phyloP scores from a whole-genome alignment of 2,113 vertebrate genomes.

The Aegotheles bennettii region DNA sequence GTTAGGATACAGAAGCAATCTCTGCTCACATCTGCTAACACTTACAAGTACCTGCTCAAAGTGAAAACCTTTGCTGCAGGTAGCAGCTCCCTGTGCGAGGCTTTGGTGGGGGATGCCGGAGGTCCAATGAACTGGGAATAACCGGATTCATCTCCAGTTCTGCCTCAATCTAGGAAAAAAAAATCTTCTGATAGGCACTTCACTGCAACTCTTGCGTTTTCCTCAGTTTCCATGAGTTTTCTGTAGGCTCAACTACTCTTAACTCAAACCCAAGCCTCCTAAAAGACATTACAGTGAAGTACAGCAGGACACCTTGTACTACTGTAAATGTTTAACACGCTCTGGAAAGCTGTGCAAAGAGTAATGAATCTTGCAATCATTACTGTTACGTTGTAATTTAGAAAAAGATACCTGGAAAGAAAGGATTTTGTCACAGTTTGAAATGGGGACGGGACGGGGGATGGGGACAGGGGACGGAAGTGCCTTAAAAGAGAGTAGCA shows the following conservation, averaged over 20 bases:
- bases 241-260: neutral
- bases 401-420: neutral
- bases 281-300: neutral
- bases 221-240: neutral
- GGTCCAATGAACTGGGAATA: neutral
- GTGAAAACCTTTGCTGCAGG: neutral
- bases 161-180: neutral
- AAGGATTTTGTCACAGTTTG: neutral
- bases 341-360: neutral
- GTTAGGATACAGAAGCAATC: neutral
- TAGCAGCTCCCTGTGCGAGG: neutral
- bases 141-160: neutral
- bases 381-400: neutral
- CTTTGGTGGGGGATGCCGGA: neutral
- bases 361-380: neutral
- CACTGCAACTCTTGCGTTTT: neutral
- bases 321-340: neutral
- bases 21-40: neutral
- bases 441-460: no score
- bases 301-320: neutral
- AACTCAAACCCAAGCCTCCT: neutral
- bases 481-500: neutral
- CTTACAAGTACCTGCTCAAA: neutral
- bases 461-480: no score
- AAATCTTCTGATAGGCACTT: neutral